Evolutionary conservation across 2,113 vertebrate genomes (phyloP).

Genomic region (Bufo bufo): DNA sequence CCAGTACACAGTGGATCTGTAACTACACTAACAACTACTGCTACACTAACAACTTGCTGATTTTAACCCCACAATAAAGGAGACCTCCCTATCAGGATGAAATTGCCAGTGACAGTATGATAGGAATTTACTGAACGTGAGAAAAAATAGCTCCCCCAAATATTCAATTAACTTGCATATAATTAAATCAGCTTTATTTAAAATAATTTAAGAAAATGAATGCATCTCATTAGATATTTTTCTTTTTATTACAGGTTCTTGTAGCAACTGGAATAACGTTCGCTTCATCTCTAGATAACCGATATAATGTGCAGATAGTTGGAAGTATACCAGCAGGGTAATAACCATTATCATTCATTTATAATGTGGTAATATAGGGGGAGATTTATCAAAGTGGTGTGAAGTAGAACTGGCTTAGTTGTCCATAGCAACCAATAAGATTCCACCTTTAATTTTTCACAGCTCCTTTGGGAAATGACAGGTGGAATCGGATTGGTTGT

Average conservation of each 20-base stretch:
- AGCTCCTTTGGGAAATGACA: no score
- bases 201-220: no score
- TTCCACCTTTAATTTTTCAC: no score
- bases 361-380: background rate
- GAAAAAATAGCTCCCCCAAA: no score
- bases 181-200: no score
- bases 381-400: no score
- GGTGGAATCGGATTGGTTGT: no score
- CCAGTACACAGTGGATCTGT: no score
- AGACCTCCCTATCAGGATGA: background rate
- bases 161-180: background rate
- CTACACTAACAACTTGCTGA: background rate
- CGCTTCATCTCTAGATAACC: constrained; percentile 80
- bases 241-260: constrained; percentile 75
- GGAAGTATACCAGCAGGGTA: constrained; percentile 87
- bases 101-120: background rate
- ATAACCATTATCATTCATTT: constrained; percentile 45
- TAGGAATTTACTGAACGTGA: background rate
- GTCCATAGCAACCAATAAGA: no score
- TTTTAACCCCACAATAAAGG: background rate
- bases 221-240: background rate
- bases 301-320: constrained; percentile 84
- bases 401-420: no score
- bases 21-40: no score
- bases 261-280: constrained; percentile 83